Base-by-base conservation (phyloP, 2,888 invertebrate genomes). In the Philereme transversata region DNA sequence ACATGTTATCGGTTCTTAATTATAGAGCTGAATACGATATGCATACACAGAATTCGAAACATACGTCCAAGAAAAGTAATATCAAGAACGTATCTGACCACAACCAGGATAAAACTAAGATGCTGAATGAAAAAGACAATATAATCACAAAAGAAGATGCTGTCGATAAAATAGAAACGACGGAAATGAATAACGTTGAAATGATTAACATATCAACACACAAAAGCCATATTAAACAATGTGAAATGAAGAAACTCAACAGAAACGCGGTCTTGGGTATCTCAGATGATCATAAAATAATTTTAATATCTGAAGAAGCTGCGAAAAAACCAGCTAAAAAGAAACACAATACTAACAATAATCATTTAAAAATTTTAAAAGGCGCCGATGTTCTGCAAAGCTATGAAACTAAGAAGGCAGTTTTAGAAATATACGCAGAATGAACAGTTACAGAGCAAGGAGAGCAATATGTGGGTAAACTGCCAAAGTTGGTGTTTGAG, bases 321-420 rank as follows among this genome's bases (percentile, higher is more conserved):
- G 33, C 7, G 4, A 60, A 56, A 53, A 43, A 43, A 9, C 35
- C 4, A 46, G 47, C 44, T 36, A 11, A 33, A 44, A 52, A 54
- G 34, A 58, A 53, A 62, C 8, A 50, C 46, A 64, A 52, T 8
- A 45, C 59, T 57, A 22, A 56, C 52, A 36, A 55, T 8, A 56
- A 51, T 5, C 62, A 60, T 46, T 64, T 50, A n/a, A 58, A 54
- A 5, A 9, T 50, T 41, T 34, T 60, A 3, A 66, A 65, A 11
- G 68, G 75, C 0, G 67, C 81, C 3, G 82, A 90, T 57, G 72
- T 89, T 22, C 69, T 90, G 51, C 90, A 91, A 60, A 81, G 83
- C 8, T 81, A 86, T 35, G 88, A 84, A 69, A 82, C 83, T 0
- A 91, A 91, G 48, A 90, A 83, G 61, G 90, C 90, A 0, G 90